These are phyloP conservation scores for Leptinotarsa tumamoca DNA, from an alignment of 2,888 invertebrate species.

Conservation along the genomic window DNA sequence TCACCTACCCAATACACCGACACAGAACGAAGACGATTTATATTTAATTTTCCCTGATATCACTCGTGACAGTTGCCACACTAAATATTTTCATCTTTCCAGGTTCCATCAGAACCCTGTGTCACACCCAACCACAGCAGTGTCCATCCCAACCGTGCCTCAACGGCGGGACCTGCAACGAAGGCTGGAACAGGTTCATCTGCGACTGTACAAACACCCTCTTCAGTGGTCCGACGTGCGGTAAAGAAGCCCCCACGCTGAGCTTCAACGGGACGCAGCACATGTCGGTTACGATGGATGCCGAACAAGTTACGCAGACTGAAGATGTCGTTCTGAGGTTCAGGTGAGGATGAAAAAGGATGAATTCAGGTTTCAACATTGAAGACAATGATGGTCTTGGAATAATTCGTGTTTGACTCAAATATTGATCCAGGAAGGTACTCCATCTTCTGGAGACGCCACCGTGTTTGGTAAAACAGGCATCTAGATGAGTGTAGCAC, in stretches of 20 bases:
- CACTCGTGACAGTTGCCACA: no score
- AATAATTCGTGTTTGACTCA: no score
- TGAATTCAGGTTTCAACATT: not conserved
- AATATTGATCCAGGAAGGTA: no score
- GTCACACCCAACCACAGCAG: constrained; percentile 84
- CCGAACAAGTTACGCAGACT: constrained; percentile 76
- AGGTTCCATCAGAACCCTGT: constrained; percentile 91
- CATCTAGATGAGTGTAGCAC: no score
- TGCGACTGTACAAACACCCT: constrained; percentile 93
- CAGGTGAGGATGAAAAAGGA: constrained; percentile 62
- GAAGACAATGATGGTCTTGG: no score
- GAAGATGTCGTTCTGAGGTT: constrained; percentile 91
- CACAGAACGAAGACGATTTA: no score
- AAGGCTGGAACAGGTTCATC: constrained; percentile 95
- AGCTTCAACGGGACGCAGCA: constrained; percentile 91
- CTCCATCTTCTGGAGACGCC: no score
- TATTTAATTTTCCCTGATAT: no score
- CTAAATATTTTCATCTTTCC: constrained; percentile 38
- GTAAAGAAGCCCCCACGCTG: constrained; percentile 87
- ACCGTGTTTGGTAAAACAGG: no score
- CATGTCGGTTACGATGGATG: constrained; percentile 69
- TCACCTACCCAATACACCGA: no score
- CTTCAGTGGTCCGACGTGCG: constrained; percentile 92
- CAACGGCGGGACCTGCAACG: constrained; percentile 88
- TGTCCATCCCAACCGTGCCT: constrained; percentile 90